phyloP scores from a whole-genome alignment of 2,888 invertebrate genomes.

The Dusona sp. region DNA sequence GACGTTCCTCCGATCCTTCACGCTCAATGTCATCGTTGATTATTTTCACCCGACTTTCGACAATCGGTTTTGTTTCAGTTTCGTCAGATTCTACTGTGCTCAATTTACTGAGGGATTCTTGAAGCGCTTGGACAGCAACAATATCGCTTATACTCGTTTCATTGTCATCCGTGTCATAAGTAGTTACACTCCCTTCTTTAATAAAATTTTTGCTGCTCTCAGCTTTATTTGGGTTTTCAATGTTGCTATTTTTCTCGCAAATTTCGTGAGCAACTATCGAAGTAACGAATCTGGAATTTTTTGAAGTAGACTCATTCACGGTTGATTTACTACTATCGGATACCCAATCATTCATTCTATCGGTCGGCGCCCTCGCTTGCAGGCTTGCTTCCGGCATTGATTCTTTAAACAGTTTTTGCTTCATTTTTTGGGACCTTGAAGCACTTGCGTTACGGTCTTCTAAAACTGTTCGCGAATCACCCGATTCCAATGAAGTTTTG shows the following conservation, averaged over 20 bases:
- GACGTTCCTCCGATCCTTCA: not conserved
- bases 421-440: slow-evolving; percentile 60
- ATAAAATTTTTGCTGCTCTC: slow-evolving; percentile 67
- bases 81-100: slow-evolving; percentile 76
- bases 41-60: slow-evolving; percentile 37
- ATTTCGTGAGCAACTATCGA: slow-evolving; percentile 78
- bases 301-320: slow-evolving; percentile 70
- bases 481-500: slow-evolving; percentile 60
- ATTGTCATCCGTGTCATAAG: slow-evolving; percentile 82
- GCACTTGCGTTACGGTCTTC: not conserved
- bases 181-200: slow-evolving; percentile 75
- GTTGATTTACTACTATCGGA: slow-evolving; percentile 42
- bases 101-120: slow-evolving; percentile 83
- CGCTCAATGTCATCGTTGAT: slow-evolving; percentile 69
- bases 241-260: slow-evolving; percentile 74
- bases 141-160: slow-evolving; percentile 84
- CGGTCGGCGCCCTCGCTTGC: slow-evolving; percentile 9
- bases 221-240: slow-evolving; percentile 65
- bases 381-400: slow-evolving; percentile 3
- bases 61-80: slow-evolving; percentile 9
- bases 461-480: slow-evolving; percentile 56
- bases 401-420: slow-evolving; percentile 62
- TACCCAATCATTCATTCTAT: not conserved
- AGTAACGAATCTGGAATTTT: slow-evolving; percentile 82
- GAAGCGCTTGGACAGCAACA: slow-evolving; percentile 83